Base-by-base conservation (phyloP, 2,797 vertebrate species). In the Arctocebus calabarensis region DNA sequence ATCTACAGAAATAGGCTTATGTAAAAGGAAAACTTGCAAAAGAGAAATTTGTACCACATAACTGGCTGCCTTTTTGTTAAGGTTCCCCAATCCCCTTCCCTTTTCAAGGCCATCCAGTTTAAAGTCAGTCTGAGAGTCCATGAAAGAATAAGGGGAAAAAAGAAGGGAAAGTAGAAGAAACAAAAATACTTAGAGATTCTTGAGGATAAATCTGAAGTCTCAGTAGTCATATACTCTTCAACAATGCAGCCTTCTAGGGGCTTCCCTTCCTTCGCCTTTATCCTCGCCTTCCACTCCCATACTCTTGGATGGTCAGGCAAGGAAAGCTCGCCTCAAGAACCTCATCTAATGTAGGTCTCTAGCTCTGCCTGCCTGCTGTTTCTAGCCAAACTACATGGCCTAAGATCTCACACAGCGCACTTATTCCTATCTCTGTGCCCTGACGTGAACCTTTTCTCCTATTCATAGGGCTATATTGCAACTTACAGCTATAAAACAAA, bases 1-100 rank as follows among this genome's bases (percentile, higher is more conserved):
- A 95, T 95, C 95, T 94, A 73, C 92, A 90, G 88, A 96, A 97
- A 97, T 96, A 94, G 94, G 95, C 34, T 88, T 87, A 94, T 74
- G 94, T 96, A 96, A 96, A 97, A 97, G 81, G 95, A 78, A 96
- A 94, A 91, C 52, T 95, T 96, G 94, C 59, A 95, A 94, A 96
- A 87, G 75, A 95, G 25, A 96, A 95, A 97, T 95, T 94, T 95
- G 57, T 92, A 95, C 86, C 90, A 94, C 95, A 95, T 92, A 95
- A 96, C 13, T 22, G 89, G 27, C 83, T 94, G 86, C 45, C 8
- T 94, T 96, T 96, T 93, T 95, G 78, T 96, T 93, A 94, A 61
- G 29, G 25, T 71, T 27, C 14, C 48, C 48, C 48, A n/a, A n/a
- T n/a, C n/a, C n/a, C n/a, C 90, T 71, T 70, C 12, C 27, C 29